Conservation (phyloP, 2,888 invertebrate species). For the Troides helena region DNA sequence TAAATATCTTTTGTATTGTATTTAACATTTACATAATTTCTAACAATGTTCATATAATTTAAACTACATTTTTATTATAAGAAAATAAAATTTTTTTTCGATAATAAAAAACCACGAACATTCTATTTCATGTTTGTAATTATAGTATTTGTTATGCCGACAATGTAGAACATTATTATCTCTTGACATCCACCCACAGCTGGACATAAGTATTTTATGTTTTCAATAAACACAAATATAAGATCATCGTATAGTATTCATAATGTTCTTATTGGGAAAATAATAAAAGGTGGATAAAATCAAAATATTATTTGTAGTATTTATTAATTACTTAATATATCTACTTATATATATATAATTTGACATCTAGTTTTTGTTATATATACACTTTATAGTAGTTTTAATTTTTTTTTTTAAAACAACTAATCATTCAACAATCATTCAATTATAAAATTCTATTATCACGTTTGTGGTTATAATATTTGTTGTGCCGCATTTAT, state of each 20-base stretch:
- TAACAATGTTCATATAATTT: background rate
- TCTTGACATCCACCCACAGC: too few relatives aligned
- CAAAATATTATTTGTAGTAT: background rate
- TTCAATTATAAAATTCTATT: constrained; percentile 1
- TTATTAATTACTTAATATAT: background rate
- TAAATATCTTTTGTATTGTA: background rate
- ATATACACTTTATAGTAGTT: background rate
- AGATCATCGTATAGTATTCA: background rate
- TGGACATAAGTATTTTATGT: too few relatives aligned
- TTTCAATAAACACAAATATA: too few relatives aligned
- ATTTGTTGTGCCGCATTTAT: constrained; percentile 5
- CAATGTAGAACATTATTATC: constrained; percentile 11
- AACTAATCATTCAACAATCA: constrained; percentile 1
- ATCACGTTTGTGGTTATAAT: constrained; percentile 16
- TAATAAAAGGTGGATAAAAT: background rate
- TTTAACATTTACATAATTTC: background rate
- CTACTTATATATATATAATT: background rate
- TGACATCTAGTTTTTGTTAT: background rate
- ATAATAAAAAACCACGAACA: constrained; percentile 7
- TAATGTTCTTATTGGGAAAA: background rate
- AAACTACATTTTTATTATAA: too few relatives aligned
- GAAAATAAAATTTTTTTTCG: background rate
- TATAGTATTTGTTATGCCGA: constrained; percentile 10
- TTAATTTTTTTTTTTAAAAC: background rate
- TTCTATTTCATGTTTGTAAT: constrained; percentile 12